Conservation (phyloP, 35 echinoderm and acorn worm genomes). For the Nesometra sesokonis region DNA sequence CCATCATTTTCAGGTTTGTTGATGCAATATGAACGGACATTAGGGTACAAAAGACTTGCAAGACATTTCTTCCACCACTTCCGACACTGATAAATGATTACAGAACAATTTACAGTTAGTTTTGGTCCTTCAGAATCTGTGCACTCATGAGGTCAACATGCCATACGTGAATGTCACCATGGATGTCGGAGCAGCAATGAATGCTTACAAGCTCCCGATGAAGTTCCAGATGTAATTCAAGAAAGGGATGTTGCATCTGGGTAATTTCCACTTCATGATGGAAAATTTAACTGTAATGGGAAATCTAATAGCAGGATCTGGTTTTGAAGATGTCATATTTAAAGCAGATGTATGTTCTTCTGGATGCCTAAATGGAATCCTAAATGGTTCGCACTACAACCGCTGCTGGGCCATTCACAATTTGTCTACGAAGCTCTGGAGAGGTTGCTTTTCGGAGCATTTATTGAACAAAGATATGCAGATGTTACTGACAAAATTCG, state of each 20-base stretch:
- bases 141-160: conserved; percentile 19
- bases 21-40: conserved; percentile 10
- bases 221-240: conserved; percentile 10
- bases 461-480: too few species aligned
- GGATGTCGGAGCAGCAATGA: too few species aligned
- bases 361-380: conserved; percentile 27
- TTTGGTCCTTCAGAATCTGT: conserved; percentile 7
- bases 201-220: conserved; percentile 22
- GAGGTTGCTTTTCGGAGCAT: too few species aligned
- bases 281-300: too few species aligned
- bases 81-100: too few species aligned
- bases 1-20: background rate
- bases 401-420: conserved; percentile 24
- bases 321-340: conserved; percentile 22
- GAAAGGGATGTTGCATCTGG: conserved; percentile 12
- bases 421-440: conserved; percentile 1
- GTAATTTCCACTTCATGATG: too few species aligned
- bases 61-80: conserved; percentile 20
- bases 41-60: background rate
- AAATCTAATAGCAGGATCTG: conserved; percentile 16
- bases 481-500: too few species aligned
- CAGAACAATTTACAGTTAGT: conserved; percentile 34
- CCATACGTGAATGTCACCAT: too few species aligned
- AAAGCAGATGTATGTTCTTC: conserved; percentile 24
- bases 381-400: too few species aligned